These are phyloP conservation scores for Strix uralensis DNA, from an alignment of 2,113 vertebrate genomes.

Conservation along the genomic window DNA sequence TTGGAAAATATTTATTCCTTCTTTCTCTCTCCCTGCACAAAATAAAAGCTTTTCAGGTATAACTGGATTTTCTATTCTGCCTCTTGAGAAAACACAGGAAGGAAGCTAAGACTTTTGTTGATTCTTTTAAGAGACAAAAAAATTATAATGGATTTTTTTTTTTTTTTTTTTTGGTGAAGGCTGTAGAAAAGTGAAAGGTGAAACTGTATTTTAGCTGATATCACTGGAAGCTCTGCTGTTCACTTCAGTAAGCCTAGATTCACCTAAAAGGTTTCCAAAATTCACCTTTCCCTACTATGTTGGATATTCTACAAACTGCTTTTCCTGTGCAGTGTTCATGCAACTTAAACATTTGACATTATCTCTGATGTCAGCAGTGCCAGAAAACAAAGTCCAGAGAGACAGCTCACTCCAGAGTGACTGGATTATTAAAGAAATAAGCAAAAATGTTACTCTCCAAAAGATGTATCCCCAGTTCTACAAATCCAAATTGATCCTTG, in stretches of 20 bases:
- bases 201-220: background rate
- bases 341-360: background rate
- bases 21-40: background rate
- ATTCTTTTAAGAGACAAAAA: background rate
- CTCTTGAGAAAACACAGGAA: background rate
- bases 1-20: background rate
- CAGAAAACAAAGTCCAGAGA: background rate
- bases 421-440: background rate
- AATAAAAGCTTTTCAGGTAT: background rate
- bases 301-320: background rate
- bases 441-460: background rate
- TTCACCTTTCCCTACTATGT: background rate
- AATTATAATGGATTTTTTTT: background rate
- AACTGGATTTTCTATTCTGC: background rate
- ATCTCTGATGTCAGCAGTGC: background rate
- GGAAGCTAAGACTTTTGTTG: background rate
- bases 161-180: background rate
- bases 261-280: background rate
- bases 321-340: fast-evolving
- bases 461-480: background rate
- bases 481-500: background rate
- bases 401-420: background rate
- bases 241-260: background rate
- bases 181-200: background rate
- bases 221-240: background rate